Conservation (phyloP, 1,140 invertebrate species). For the Eumaeus atala region DNA sequence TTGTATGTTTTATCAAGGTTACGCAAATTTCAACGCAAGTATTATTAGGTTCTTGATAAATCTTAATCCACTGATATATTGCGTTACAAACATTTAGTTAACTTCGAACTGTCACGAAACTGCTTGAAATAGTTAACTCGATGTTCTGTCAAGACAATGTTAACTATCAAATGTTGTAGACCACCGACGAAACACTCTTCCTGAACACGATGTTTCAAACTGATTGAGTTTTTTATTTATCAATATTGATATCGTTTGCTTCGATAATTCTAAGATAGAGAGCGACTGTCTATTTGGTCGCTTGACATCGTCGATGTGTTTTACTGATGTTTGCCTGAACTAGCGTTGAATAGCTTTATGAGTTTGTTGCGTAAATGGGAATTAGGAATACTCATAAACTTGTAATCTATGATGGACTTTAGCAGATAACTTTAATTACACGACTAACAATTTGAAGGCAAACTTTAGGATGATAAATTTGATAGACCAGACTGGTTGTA, state of each 20-base stretch:
- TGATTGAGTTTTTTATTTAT: slow-evolving; percentile 37
- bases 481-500: no score
- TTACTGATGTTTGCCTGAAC: background rate
- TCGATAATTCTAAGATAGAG: slow-evolving; percentile 24
- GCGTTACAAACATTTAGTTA: background rate
- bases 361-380: background rate
- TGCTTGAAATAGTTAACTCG: no score
- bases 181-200: slow-evolving; percentile 10
- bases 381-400: no score
- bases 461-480: no score
- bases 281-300: background rate
- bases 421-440: no score
- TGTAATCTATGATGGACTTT: background rate
- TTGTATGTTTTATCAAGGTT: slow-evolving; percentile 1
- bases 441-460: no score
- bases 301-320: background rate
- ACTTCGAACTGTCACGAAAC: background rate
- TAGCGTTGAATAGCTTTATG: background rate
- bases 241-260: slow-evolving; percentile 35
- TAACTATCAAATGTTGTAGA: background rate
- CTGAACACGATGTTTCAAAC: slow-evolving; percentile 18
- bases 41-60: background rate
- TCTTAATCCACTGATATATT: background rate
- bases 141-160: no score
- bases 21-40: background rate